phyloP scores from a whole-genome alignment of 1,140 invertebrate species.

The Drosophila orosa region DNA sequence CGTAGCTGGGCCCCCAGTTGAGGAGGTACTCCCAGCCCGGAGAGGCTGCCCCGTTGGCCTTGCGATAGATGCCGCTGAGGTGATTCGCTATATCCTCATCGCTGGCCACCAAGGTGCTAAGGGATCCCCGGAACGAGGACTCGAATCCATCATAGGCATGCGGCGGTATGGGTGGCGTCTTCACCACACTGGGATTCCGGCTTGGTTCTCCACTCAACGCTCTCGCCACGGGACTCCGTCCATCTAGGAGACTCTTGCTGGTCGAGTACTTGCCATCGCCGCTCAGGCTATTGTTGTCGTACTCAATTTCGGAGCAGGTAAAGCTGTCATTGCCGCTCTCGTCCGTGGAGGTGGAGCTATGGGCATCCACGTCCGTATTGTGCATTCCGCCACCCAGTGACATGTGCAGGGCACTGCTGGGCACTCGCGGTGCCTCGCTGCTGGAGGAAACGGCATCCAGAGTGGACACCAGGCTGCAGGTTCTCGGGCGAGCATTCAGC shows the following conservation, averaged over 20 bases:
- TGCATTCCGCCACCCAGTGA: constrained; percentile 86
- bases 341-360: constrained; percentile 94
- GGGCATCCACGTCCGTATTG: constrained; percentile 89
- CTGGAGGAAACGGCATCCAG: constrained; percentile 96
- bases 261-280: constrained; percentile 92
- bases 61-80: constrained; percentile 90
- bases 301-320: constrained; percentile 99
- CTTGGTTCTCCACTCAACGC: constrained; percentile 86
- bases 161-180: constrained; percentile 87
- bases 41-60: constrained; percentile 90
- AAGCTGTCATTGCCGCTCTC: constrained; percentile 98
- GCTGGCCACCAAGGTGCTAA: constrained; percentile 95
- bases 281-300: constrained; percentile 94
- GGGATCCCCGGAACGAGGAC: constrained; percentile 95
- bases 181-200: constrained; percentile 80
- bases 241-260: constrained; percentile 87
- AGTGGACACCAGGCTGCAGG: constrained; percentile 95
- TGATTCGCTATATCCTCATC: constrained; percentile 94
- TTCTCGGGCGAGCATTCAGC: constrained; percentile 93
- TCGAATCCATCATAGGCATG: constrained; percentile 96
- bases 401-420: constrained; percentile 87
- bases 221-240: constrained; percentile 87
- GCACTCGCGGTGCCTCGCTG: constrained; percentile 91
- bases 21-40: constrained; percentile 96
- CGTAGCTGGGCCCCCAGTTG: constrained; percentile 98